Conservation (phyloP, 2,888 invertebrate genomes). For the Xestia c-nigrum region DNA sequence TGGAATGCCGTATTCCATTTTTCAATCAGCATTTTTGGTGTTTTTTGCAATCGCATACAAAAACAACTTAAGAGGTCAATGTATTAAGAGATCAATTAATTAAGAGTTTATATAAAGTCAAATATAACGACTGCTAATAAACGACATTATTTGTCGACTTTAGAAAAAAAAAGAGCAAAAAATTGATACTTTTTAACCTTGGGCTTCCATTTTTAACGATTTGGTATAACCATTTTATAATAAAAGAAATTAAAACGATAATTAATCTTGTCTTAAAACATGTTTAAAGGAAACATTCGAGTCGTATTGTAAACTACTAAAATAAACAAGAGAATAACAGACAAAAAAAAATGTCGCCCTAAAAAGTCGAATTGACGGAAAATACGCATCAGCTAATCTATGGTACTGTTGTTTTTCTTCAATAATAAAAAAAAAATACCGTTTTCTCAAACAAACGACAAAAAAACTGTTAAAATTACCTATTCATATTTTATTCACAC, state of each 20-base stretch:
- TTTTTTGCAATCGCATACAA: not conserved
- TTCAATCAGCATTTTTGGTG: not conserved
- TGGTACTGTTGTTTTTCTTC: constrained; percentile 18
- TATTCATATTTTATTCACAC: constrained; percentile 28
- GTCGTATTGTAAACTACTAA: not conserved
- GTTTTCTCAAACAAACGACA: constrained; percentile 3
- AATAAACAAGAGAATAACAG: not conserved
- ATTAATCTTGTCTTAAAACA: not conserved
- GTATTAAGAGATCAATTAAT: constrained; percentile 2
- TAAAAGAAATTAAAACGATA: not conserved
- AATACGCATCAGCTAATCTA: not conserved
- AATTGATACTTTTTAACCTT: not conserved
- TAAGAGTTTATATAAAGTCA: not conserved
- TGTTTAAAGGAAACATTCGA: not conserved
- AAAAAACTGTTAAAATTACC: constrained; percentile 27
- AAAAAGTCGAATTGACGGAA: constrained; percentile 36
- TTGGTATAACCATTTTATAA: not conserved
- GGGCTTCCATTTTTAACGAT: not conserved
- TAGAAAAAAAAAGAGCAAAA: not conserved
- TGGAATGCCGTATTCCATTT: not conserved
- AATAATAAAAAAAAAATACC: constrained; percentile 12
- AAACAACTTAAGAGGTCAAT: not conserved
- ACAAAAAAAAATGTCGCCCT: not conserved
- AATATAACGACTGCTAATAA: not conserved
- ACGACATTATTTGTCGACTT: not conserved